Conservation (phyloP, 2,113 vertebrate species). For the Sander vitreus region DNA sequence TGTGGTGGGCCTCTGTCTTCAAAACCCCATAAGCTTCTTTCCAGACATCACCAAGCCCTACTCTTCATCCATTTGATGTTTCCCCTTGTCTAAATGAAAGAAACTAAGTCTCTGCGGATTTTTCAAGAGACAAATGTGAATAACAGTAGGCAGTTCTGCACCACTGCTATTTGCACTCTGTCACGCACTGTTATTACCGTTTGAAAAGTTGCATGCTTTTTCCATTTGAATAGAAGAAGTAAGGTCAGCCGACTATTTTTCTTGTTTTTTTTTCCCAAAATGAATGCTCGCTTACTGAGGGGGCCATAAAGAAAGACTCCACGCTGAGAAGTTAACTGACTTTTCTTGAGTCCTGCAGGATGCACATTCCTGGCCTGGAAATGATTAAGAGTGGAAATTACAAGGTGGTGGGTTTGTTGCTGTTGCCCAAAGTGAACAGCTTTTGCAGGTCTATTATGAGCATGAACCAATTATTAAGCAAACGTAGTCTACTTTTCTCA, state of each 20-base stretch:
- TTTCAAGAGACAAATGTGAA: slow-evolving; percentile 47
- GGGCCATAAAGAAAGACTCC: slow-evolving; percentile 37
- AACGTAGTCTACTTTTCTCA: not conserved
- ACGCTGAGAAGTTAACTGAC: slow-evolving; percentile 19
- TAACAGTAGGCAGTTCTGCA: slow-evolving; percentile 35
- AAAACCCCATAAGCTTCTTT: slow-evolving; percentile 68
- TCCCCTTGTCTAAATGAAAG: slow-evolving; percentile 23
- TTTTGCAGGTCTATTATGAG: slow-evolving; percentile 16
- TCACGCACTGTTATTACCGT: slow-evolving; percentile 23
- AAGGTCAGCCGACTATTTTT: not conserved
- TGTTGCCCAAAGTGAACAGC: slow-evolving; percentile 46
- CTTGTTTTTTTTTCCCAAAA: slow-evolving; percentile 19
- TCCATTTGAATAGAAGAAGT: slow-evolving; percentile 23
- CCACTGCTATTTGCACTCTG: not conserved
- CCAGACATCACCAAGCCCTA: slow-evolving; percentile 60
- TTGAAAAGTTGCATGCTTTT: slow-evolving; percentile 23
- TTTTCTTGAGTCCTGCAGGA: slow-evolving; percentile 45
- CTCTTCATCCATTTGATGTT: slow-evolving; percentile 40
- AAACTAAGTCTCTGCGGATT: slow-evolving; percentile 36
- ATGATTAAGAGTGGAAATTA: slow-evolving; percentile 69
- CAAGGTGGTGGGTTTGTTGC: slow-evolving; percentile 48
- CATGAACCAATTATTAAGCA: not conserved
- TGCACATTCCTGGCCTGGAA: slow-evolving; percentile 65
- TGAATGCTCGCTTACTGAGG: slow-evolving; percentile 12
- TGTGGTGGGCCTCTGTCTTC: slow-evolving; percentile 55